Evolutionary conservation across 2,888 invertebrate species (phyloP).

Genomic region (Aleiodes testaceus): DNA sequence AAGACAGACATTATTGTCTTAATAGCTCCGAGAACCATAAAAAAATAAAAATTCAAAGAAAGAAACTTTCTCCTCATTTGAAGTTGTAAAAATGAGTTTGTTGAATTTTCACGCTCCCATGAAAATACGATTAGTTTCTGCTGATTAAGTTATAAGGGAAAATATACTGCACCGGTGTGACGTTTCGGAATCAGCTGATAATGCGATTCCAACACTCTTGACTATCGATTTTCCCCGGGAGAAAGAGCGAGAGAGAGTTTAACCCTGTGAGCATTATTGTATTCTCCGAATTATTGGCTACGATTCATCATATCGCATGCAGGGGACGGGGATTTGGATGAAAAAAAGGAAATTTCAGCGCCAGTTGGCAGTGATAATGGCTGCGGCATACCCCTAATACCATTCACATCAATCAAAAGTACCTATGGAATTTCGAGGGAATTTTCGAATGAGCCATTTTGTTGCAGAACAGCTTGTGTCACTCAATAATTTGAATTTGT

Average conservation of each 20-base stretch:
- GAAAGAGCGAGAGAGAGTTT: not conserved
- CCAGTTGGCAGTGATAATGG: constrained; percentile 8
- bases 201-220: not conserved
- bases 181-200: constrained; percentile 14
- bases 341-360: constrained; percentile 1
- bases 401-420: constrained; percentile 36
- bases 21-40: not conserved
- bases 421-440: constrained; percentile 30
- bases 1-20: too few species aligned
- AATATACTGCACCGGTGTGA: constrained; percentile 5
- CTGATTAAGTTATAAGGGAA: constrained; percentile 7
- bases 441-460: constrained; percentile 19
- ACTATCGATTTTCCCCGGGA: not conserved
- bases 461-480: not conserved
- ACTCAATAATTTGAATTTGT: constrained; percentile 1
- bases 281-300: not conserved
- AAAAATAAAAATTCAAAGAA: too few species aligned
- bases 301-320: not conserved
- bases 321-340: not conserved
- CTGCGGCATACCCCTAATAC: constrained; percentile 20
- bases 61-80: not conserved
- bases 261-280: constrained; percentile 14
- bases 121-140: constrained; percentile 7
- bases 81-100: too few species aligned
- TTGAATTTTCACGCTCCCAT: not conserved